Percentiles rank a stretch among this genome's conserved stretches.
These are phyloP conservation scores for Troides aeacus DNA, from an alignment of 2,888 invertebrate species.

Conservation along the genomic window DNA sequence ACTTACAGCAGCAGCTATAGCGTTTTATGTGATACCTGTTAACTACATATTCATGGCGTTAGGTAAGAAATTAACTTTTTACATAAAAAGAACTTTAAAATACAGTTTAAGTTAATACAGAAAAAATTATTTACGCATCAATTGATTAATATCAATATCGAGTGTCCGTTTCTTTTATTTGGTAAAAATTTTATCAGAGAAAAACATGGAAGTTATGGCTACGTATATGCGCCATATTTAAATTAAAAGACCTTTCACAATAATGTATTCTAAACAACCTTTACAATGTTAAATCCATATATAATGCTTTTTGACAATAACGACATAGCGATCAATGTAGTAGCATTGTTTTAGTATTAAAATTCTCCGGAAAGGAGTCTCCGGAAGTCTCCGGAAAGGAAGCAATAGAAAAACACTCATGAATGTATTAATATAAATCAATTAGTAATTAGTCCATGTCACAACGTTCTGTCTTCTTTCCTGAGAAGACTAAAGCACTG, in stretches of 20 bases:
- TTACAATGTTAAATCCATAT: neutral
- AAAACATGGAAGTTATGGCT: neutral
- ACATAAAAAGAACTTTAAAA: neutral
- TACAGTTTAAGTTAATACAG: neutral
- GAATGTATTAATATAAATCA: no score
- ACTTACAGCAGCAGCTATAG: conserved; percentile 50
- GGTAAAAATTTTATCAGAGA: neutral
- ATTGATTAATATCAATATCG: neutral
- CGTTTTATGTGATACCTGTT: conserved; percentile 61
- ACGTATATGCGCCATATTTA: neutral
- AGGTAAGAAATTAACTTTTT: conserved; percentile 49
- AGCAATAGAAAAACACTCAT: no score
- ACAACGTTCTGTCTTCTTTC: no score
- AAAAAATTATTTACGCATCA: neutral
- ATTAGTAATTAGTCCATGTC: no score
- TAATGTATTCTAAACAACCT: neutral
- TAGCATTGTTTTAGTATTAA: neutral
- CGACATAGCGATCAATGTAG: neutral
- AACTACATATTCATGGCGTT: conserved; percentile 71
- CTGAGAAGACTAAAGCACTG: no score
- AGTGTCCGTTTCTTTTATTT: neutral
- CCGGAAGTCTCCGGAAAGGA: no score
- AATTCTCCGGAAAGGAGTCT: no score
- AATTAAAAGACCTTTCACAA: neutral
- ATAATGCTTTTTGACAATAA: neutral